Evolutionary conservation across 2,797 vertebrate genomes (phyloP), one percentile per base, ranked within the genome.

Genomic region (Nannoperca obscura): DNA sequence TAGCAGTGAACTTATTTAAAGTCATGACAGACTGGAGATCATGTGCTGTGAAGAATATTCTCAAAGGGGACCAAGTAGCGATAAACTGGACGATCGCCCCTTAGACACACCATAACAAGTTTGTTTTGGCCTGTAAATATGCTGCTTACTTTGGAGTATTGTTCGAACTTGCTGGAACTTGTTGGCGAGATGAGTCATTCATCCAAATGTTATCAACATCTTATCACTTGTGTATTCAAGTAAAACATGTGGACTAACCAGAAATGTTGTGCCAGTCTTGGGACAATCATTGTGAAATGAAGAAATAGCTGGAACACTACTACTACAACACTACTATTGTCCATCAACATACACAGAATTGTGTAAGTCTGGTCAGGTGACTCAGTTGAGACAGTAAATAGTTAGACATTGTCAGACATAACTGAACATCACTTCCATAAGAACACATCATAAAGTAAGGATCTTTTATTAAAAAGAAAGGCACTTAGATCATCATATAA

Each of bases 1-100:
- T 77, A 54, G 52, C 58, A 67, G 40, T 47, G 0, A 53, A 47
- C 50, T 58, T 24, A 17, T 67, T 71, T 66, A 20, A 42, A 1
- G 7, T 76, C 62, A 42, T 36, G 53, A 57, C 34, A 50, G 13
- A 72, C n/a, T 17, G n/a, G 42, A 42, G 30, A 64, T 62, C 15
- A 22, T 47, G 14, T n/a, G 1, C 24, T 57, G 3, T 53, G 14
- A 14, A 55, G n/a, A 73, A 44, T 57, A 22, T 17, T 67, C 22
- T 54, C 12, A 50, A 53, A 65, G 27, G 24, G 14, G 66, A 58
- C 3, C 1, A 7, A 14, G 20, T 38, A 34, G 42, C 2, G 24
- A 66, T 64, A 32, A 68, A 76, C 27, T 62, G 11, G 19, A 62
- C 71, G 22, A 67, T 66, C 66, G 47, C 55, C 38, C 30, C 32